phyloP scores from a whole-genome alignment of 2,113 vertebrate genomes.

The Barbus barbus region DNA sequence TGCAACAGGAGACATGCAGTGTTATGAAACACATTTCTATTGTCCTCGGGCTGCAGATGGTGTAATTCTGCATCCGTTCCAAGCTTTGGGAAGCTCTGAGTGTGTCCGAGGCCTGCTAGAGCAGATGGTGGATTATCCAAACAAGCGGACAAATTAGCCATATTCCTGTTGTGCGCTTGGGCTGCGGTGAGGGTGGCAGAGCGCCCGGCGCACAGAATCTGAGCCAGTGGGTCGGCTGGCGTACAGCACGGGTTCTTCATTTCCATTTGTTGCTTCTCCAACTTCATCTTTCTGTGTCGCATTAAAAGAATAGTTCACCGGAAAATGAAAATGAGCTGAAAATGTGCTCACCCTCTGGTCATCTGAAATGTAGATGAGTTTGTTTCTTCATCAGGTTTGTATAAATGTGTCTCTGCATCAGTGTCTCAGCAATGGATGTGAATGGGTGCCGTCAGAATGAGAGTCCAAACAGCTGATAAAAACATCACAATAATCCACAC shows the following conservation, averaged over 20 bases:
- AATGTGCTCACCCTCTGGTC: neutral
- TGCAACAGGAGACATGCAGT: neutral
- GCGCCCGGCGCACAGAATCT: conserved; percentile 54
- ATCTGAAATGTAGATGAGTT: neutral
- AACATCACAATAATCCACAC: too few relatives aligned
- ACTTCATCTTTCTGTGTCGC: neutral
- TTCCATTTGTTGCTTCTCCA: neutral
- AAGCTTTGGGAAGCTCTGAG: conserved; percentile 48
- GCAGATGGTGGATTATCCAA: conserved; percentile 78
- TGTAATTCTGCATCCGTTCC: neutral
- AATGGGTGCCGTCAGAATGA: too few relatives aligned
- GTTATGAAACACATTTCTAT: neutral
- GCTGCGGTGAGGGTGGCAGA: conserved; percentile 56
- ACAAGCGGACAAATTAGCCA: conserved; percentile 74
- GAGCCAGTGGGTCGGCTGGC: conserved; percentile 66
- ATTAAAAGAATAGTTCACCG: neutral
- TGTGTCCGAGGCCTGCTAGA: conserved; percentile 53
- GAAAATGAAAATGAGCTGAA: neutral
- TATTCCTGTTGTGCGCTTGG: conserved; percentile 64
- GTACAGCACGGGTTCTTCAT: neutral
- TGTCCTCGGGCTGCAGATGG: neutral
- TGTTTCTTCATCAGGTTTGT: neutral
- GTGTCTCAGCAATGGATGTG: too few relatives aligned
- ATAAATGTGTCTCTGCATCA: too few relatives aligned
- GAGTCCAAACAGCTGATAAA: too few relatives aligned